Conservation (phyloP, 64 coral and sea anemone species). For the Montipora capricornis region DNA sequence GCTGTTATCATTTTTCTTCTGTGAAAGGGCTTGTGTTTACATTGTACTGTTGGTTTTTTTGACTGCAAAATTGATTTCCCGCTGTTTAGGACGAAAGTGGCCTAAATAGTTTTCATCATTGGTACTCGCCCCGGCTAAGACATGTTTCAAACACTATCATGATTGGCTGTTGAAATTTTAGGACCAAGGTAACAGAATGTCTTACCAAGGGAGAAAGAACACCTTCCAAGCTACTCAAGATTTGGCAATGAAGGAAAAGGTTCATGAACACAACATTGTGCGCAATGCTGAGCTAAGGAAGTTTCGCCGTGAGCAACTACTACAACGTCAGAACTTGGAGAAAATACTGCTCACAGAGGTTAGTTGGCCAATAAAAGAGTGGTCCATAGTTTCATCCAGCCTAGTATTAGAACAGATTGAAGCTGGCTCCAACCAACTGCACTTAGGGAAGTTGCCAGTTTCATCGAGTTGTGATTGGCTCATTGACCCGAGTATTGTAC, state of each 20-base stretch:
- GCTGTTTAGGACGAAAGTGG: too few relatives aligned
- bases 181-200: conserved; percentile 62
- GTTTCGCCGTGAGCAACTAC: conserved; percentile 86
- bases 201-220: conserved; percentile 84
- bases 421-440: too few relatives aligned
- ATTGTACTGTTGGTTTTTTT: too few relatives aligned
- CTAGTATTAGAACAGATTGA: too few relatives aligned
- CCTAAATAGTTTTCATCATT: background rate
- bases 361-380: background rate
- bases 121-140: too few relatives aligned
- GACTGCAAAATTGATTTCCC: too few relatives aligned
- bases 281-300: conserved; percentile 80
- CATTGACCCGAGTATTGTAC: too few relatives aligned
- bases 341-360: conserved; percentile 94
- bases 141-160: background rate
- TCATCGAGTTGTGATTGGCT: too few relatives aligned
- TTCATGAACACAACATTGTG: conserved; percentile 76
- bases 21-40: background rate
- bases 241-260: conserved; percentile 53
- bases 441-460: too few relatives aligned
- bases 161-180: background rate
- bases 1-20: background rate
- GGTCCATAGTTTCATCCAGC: too few relatives aligned
- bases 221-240: conserved; percentile 60
- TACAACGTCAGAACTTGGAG: conserved; percentile 86